These are phyloP conservation scores for Mnemiopsis leidyi DNA, from an alignment of 37 sponge, comb jelly and placozoan genomes.

Conservation along the genomic window DNA sequence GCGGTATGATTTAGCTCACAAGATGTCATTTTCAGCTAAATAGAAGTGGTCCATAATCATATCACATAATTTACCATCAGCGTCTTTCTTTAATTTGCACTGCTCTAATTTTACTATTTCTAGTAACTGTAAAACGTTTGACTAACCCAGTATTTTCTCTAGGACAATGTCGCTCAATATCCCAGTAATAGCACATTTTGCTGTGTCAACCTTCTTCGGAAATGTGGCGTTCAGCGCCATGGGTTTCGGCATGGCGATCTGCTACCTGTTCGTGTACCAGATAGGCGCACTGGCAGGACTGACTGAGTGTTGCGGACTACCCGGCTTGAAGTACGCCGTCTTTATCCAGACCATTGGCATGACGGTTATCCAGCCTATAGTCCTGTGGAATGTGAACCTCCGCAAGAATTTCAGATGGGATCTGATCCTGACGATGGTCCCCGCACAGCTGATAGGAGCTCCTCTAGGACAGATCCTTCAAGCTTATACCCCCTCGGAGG, in stretches of 20 bases:
- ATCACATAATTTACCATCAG: too few relatives aligned
- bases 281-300: slow-evolving; percentile 26
- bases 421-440: slow-evolving; percentile 40
- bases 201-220: slow-evolving; percentile 36
- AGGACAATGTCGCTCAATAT: background rate
- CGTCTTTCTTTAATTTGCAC: too few relatives aligned
- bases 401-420: slow-evolving; percentile 34
- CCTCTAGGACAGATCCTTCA: slow-evolving; percentile 43
- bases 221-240: slow-evolving; percentile 63
- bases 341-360: slow-evolving; percentile 49
- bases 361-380: slow-evolving; percentile 20
- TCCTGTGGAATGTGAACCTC: background rate
- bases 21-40: too few relatives aligned
- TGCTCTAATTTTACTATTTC: too few relatives aligned
- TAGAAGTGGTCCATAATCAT: too few relatives aligned
- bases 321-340: slow-evolving; percentile 34
- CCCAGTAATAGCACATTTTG: slow-evolving; percentile 34
- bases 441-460: slow-evolving; percentile 31
- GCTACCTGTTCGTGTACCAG: slow-evolving; percentile 65
- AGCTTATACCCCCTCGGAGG: slow-evolving; percentile 28
- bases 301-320: slow-evolving; percentile 19
- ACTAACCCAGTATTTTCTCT: background rate
- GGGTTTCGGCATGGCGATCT: slow-evolving; percentile 64
- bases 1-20: too few relatives aligned
- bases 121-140: background rate